Conservation (phyloP, 2,113 vertebrate species). For the zebrafish (Danio rerio) region GRCz12tu NC_133181.1:34490001-34490500, state of each 20-base stretch:
- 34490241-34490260: too few species aligned
- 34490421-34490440: neutral
- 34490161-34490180: too few species aligned
- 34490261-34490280: too few species aligned
- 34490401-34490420: neutral
- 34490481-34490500: slow-evolving; percentile 63
- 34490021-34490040: slow-evolving; percentile 50
- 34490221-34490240: too few species aligned
- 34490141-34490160: too few species aligned
- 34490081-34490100: neutral
- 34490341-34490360: too few species aligned
- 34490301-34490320: too few species aligned
- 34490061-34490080: slow-evolving; percentile 1
- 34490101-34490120: neutral
- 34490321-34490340: too few species aligned
- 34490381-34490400: neutral
- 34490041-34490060: slow-evolving; percentile 41
- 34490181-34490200: too few species aligned
- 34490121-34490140: too few species aligned
- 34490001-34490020: slow-evolving; percentile 55
- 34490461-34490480: neutral
- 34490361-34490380: neutral
- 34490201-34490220: too few species aligned
- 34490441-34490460: slow-evolving; percentile 17
- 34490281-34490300: too few species aligned